Base-by-base conservation (phyloP, 2,888 invertebrate species). In the Electrophaes corylata region DNA sequence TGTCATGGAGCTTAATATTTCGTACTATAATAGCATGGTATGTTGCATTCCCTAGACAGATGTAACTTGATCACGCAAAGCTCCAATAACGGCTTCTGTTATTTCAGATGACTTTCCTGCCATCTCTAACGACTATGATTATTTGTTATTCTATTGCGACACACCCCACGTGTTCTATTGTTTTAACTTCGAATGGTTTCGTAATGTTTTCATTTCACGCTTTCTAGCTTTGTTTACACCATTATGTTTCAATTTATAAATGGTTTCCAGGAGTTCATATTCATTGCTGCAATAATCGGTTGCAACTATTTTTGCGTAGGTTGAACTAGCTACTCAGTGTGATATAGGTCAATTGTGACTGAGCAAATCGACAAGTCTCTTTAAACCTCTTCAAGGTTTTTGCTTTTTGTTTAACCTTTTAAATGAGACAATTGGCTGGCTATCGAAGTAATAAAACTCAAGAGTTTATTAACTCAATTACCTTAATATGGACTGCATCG, bases 71-170 rank as follows among this genome's bases (percentile, higher is more conserved):
- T 68, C 84, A 84, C 81, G 83, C 83, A 65, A 81, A 69, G 73
- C 68, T 76, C 70, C 70, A 65, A 72, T 83, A 80, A 79, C 75
- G 77, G 72, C 73, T 78, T 76, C 78, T 83, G 80, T 83, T 84
- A 75, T 84, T 81, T 78, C 74, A 81, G 74, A 78, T 66, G 65
- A 70, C 70, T 77, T 77, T 78, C 73, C 78, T 61, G 64, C 49
- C 59, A 37, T 64, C 61, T 53, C 51, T 67, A 67, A 62, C 61
- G 60, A 56, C 56, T 65, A 54, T 64, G 65, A 69, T 81, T 73
- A 78, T 78, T 79, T 72, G 70, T 76, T 75, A 75, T 72, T 69
- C 66, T 66, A 74, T 81, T 76, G 71, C 73, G 68, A 76, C 76
- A 75, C 66, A 62, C 71, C 65, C 66, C 79, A 79, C 76, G 78